Evolutionary conservation across 2,888 invertebrate species (phyloP).

Genomic region (Caenorhabditis panamensis): DNA sequence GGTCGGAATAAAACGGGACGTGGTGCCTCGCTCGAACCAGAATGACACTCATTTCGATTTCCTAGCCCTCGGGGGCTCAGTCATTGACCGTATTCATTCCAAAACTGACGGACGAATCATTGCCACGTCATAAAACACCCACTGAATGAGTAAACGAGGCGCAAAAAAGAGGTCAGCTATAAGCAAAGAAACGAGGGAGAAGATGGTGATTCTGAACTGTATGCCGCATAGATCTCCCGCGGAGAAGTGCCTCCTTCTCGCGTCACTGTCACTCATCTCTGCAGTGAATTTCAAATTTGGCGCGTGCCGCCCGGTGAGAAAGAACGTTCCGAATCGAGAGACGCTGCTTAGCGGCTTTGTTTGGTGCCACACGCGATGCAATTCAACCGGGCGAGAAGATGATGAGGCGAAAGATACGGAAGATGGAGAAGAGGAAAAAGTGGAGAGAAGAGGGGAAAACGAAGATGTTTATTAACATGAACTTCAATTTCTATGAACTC

Average conservation of each 20-base stretch:
- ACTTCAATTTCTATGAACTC: slow-evolving; percentile 30
- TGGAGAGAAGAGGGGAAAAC: not conserved
- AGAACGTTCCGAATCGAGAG: slow-evolving; percentile 22
- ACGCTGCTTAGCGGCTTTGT: slow-evolving; percentile 48
- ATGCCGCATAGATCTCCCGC: slow-evolving; percentile 35
- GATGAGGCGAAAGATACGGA: slow-evolving; percentile 14
- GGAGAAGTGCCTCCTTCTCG: slow-evolving; percentile 16
- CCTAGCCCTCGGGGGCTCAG: not conserved
- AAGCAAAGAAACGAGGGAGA: slow-evolving; percentile 7
- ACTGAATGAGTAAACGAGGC: not conserved
- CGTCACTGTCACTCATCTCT: slow-evolving; percentile 54
- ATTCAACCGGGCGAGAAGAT: slow-evolving; percentile 4
- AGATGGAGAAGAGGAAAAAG: not conserved
- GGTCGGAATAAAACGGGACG: slow-evolving; percentile 50
- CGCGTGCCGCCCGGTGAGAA: slow-evolving; percentile 36
- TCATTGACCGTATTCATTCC: not conserved
- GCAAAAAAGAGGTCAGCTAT: slow-evolving; percentile 19
- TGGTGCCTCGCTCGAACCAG: not conserved
- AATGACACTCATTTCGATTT: not conserved
- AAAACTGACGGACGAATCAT: not conserved
- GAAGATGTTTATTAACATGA: slow-evolving; percentile 28
- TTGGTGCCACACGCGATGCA: slow-evolving; percentile 36
- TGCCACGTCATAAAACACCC: slow-evolving; percentile 4
- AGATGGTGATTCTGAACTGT: slow-evolving; percentile 21
- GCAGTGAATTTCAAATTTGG: slow-evolving; percentile 55